Evolutionary conservation across 2,797 vertebrate genomes (phyloP), one percentile per base, ranked within the genome.

Genomic region (Meda fulgida): DNA sequence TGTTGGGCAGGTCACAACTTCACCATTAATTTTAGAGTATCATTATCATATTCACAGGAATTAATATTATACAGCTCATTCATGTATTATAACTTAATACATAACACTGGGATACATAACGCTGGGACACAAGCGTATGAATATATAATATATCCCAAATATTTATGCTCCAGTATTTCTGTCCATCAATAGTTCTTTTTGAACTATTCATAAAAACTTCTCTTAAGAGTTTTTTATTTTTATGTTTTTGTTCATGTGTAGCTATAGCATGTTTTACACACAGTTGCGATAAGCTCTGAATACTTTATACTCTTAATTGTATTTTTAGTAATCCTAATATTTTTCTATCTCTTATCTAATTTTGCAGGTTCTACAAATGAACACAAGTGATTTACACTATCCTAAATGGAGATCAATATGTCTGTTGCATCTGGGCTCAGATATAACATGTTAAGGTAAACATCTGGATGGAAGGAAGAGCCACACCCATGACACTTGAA

Each of bases 401-500:
- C 86, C 85, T 94, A 93, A 93, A 95, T 94, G 95, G 95, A 89
- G 89, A 86, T 84, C 89, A 87, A 89, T 87, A 89, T 84, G 89
- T 91, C 90, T 90, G 72, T 81, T 72, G 78, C 90, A 87, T 88
- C 88, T 87, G 91, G 81, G 89, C 91, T 90, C 81, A 53, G 83
- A 91, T 85, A 88, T 89, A 90, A 87, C 84, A 84, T 80, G 43
- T 88, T 83, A 80, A 91, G 79, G 71, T 87, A 88, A 83, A 91
- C 89, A 58, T 91, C 81, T 58, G 46, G 89, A 86, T 92, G 90
- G 80, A 84, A 93, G 90, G 90, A 67, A 82, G 38, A 58, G 87
- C 85, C 87, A 91, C 88, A 91, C 93, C 86, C 89, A 95, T 96
- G 96, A 94, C 89, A 91, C 87, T 90, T 92, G 85, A 90, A 92